Conservation (phyloP, 2,888 invertebrate genomes). For the Caenorhabditis auriculariae region DNA sequence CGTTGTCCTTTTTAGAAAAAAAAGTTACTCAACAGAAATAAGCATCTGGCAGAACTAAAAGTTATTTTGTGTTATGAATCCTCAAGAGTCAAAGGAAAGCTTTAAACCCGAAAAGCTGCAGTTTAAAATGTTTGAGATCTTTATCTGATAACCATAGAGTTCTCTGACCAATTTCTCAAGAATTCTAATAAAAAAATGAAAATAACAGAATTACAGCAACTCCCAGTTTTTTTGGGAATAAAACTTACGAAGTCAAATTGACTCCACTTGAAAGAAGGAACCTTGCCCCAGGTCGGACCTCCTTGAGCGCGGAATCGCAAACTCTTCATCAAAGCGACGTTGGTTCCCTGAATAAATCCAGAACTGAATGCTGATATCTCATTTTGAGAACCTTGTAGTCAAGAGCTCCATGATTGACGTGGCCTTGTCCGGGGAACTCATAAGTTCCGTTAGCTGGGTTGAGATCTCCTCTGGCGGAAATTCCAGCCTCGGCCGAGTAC, state of each 20-base stretch:
- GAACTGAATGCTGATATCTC: neutral
- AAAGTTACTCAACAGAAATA: neutral
- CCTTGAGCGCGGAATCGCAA: conserved; percentile 71
- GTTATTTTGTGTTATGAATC: neutral
- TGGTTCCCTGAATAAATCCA: conserved; percentile 56
- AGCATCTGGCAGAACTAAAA: neutral
- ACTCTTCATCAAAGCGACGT: conserved; percentile 55
- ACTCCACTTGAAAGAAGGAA: conserved; percentile 79
- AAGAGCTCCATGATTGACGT: conserved; percentile 74
- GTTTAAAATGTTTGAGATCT: neutral
- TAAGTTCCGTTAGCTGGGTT: conserved; percentile 75
- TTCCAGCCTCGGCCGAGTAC: conserved; percentile 74
- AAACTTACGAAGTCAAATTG: conserved; percentile 71
- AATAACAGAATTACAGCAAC: too few species aligned
- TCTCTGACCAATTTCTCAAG: too few species aligned
- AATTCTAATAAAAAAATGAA: too few species aligned
- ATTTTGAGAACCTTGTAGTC: conserved; percentile 72
- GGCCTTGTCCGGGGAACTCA: conserved; percentile 72
- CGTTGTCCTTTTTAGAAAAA: neutral
- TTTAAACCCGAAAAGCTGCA: neutral
- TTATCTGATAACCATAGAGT: too few species aligned
- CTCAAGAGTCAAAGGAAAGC: conserved; percentile 3
- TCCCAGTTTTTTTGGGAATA: neutral
- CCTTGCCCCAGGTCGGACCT: conserved; percentile 69
- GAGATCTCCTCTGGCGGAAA: conserved; percentile 75